A percentile compares a stretch with the other conserved stretches of the same genome.
phyloP scores from a whole-genome alignment of 1,140 invertebrate species.

The Drosophila jambulina region DNA sequence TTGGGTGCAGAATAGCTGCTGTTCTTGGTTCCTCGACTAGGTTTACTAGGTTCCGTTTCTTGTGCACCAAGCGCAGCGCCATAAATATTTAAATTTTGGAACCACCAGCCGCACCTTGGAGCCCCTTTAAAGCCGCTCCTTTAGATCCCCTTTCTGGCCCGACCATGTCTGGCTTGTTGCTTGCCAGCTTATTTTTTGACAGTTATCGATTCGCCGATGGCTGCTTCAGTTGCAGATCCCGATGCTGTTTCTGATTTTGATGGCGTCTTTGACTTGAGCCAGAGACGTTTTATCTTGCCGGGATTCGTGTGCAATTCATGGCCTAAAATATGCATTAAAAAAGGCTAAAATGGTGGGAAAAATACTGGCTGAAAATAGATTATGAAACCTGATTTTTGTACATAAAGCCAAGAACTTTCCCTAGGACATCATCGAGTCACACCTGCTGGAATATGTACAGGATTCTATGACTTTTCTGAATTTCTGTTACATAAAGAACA shows the following conservation, averaged over 20 bases:
- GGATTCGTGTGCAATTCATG: slow-evolving; percentile 63
- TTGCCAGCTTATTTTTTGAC: slow-evolving; percentile 80
- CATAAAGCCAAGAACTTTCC: no score
- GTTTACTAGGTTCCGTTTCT: slow-evolving; percentile 63
- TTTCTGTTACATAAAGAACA: no score
- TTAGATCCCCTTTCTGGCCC: neutral
- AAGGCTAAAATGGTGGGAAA: neutral
- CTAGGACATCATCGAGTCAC: no score
- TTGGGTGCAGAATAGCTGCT: slow-evolving; percentile 17
- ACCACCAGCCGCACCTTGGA: slow-evolving; percentile 7
- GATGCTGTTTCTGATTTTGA: slow-evolving; percentile 16
- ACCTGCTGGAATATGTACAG: no score
- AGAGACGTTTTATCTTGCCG: slow-evolving; percentile 65
- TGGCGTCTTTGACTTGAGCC: slow-evolving; percentile 25
- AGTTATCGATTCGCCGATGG: slow-evolving; percentile 70
- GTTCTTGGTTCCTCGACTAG: slow-evolving; percentile 52
- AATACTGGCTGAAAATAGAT: neutral
- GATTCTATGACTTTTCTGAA: no score
- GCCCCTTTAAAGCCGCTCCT: neutral
- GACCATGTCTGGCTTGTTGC: slow-evolving; percentile 56
- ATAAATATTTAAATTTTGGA: slow-evolving; percentile 81
- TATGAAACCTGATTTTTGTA: neutral
- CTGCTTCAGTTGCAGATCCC: slow-evolving; percentile 33
- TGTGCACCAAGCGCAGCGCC: slow-evolving; percentile 62
- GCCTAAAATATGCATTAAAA: slow-evolving; percentile 74